phyloP scores from a whole-genome alignment of 1,140 invertebrate species.

The Cylas formicarius region DNA sequence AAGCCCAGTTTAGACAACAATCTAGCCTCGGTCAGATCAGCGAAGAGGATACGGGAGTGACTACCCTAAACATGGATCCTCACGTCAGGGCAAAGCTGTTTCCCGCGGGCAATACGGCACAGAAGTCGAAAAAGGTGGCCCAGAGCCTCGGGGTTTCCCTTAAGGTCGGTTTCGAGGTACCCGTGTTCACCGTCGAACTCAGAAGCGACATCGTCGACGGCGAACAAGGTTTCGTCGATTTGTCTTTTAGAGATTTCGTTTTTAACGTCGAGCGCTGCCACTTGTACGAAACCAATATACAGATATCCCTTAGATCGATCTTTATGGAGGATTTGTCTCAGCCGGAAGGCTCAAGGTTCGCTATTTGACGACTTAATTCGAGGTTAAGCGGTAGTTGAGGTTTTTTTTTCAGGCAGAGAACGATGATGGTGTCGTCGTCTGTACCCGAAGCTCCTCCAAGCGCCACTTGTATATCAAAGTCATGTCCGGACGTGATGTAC shows the following conservation, averaged over 20 bases:
- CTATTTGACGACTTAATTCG: too few relatives aligned
- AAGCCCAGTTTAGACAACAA: slow-evolving; percentile 15
- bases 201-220: slow-evolving; percentile 55
- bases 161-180: slow-evolving; percentile 51
- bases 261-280: slow-evolving; percentile 64
- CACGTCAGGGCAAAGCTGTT: slow-evolving; percentile 49
- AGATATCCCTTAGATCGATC: slow-evolving; percentile 73
- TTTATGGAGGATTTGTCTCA: slow-evolving; percentile 83
- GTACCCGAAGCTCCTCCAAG: slow-evolving; percentile 42
- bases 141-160: slow-evolving; percentile 14
- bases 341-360: slow-evolving; percentile 53
- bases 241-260: slow-evolving; percentile 75
- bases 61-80: slow-evolving; percentile 53
- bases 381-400: too few relatives aligned
- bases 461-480: slow-evolving; percentile 63
- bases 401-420: slow-evolving; percentile 58
- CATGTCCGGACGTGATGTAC: slow-evolving; percentile 70
- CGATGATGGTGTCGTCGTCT: slow-evolving; percentile 58
- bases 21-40: slow-evolving; percentile 36
- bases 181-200: slow-evolving; percentile 64
- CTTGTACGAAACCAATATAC: slow-evolving; percentile 58
- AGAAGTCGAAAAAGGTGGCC: slow-evolving; percentile 4
- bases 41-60: slow-evolving; percentile 45
- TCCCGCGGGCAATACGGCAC: slow-evolving; percentile 12
- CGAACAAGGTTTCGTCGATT: slow-evolving; percentile 66